Conservation (phyloP, 1,140 invertebrate species). For the Drosophila nikananu region DNA sequence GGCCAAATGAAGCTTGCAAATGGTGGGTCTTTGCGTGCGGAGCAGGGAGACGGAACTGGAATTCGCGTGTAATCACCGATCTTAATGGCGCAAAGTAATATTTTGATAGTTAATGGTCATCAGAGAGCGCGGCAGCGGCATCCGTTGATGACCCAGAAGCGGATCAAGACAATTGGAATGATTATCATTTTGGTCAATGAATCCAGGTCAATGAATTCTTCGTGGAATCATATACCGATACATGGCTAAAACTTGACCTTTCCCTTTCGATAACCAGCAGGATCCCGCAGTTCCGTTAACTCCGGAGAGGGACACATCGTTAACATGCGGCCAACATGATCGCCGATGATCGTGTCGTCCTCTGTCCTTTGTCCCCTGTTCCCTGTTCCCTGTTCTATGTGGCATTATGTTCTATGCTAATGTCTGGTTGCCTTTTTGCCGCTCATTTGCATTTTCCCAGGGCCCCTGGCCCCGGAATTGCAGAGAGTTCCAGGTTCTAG, state of each 20-base stretch:
- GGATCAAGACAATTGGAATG: constrained; percentile 30
- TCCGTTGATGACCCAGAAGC: constrained; percentile 49
- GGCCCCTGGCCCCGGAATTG: constrained; percentile 21
- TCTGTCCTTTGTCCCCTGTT: neutral
- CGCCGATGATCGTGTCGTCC: neutral
- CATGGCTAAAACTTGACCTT: constrained; percentile 4
- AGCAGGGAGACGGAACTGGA: constrained; percentile 39
- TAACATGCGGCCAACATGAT: constrained; percentile 33
- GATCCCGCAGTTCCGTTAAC: neutral
- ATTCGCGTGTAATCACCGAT: constrained; percentile 60
- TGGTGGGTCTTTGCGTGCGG: constrained; percentile 29
- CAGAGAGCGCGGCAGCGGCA: neutral
- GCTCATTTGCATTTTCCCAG: constrained; percentile 65
- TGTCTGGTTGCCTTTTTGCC: constrained; percentile 8
- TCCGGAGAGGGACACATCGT: neutral
- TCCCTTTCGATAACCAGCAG: constrained; percentile 21
- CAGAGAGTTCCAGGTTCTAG: constrained; percentile 4
- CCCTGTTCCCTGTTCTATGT: neutral
- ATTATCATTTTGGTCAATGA: constrained; percentile 37
- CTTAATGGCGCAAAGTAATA: constrained; percentile 69
- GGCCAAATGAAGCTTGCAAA: constrained; percentile 52
- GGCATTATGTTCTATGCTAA: constrained; percentile 34
- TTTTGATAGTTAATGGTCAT: constrained; percentile 58
- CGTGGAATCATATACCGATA: neutral
- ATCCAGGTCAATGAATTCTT: constrained; percentile 56